These are phyloP conservation scores for Discoglossus pictus DNA, from an alignment of 2,797 vertebrate genomes.

Conservation along the genomic window DNA sequence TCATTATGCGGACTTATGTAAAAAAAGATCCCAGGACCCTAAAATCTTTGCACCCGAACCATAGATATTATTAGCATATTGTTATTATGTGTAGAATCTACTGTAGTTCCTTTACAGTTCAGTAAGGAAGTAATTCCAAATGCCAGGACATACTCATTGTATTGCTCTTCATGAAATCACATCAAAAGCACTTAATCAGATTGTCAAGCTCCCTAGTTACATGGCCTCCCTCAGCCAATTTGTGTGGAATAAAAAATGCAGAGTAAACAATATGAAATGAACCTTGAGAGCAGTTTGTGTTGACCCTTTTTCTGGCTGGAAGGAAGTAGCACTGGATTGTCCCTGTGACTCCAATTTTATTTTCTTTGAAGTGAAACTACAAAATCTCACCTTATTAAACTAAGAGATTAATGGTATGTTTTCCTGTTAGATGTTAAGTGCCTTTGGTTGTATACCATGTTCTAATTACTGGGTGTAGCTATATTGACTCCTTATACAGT, in stretches of 20 bases:
- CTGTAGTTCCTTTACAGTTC: background rate
- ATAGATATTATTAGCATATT: no score
- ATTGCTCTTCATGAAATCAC: conserved; percentile 28
- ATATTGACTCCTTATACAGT: conserved; percentile 53
- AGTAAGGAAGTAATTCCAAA: accelerated
- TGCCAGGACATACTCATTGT: conserved; percentile 6
- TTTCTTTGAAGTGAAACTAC: conserved; percentile 35
- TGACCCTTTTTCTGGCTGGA: background rate
- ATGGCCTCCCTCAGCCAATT: conserved; percentile 44
- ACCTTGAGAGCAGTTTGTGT: conserved; percentile 12
- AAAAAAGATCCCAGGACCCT: no score
- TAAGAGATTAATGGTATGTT: conserved; percentile 44
- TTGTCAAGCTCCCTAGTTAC: conserved; percentile 32
- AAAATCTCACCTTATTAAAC: conserved; percentile 18
- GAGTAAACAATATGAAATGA: conserved; percentile 43
- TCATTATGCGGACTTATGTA: no score
- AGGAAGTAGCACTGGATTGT: conserved; percentile 32
- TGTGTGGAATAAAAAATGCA: conserved; percentile 40
- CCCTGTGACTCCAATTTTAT: conserved; percentile 47
- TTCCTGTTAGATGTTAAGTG: conserved; percentile 7
- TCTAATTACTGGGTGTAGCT: conserved; percentile 51
- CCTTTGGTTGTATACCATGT: background rate
- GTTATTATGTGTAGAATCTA: no score
- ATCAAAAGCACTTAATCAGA: conserved; percentile 37
- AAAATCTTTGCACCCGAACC: no score